A percentile compares a stretch with the other conserved stretches of the same genome.
phyloP scores from a whole-genome alignment of 2,113 vertebrate genomes.

The Ctenodactylus gundi region DNA sequence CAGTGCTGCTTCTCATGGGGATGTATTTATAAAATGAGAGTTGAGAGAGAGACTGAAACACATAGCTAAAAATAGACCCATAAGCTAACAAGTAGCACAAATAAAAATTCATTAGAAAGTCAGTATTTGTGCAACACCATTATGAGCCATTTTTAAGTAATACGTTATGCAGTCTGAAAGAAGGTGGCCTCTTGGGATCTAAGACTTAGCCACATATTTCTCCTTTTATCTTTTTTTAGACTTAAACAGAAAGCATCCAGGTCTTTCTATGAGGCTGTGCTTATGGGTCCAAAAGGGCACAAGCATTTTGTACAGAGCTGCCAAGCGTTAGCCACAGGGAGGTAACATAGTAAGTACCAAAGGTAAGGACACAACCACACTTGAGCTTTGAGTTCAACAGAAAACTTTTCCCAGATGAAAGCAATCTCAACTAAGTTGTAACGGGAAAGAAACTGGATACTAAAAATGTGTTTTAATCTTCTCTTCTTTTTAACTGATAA shows the following conservation, averaged over 20 bases:
- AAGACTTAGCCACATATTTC: neutral
- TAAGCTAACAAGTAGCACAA: constrained; percentile 22
- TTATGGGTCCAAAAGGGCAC: constrained; percentile 47
- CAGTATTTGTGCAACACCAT: neutral
- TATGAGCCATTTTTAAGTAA: neutral
- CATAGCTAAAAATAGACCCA: constrained; percentile 48
- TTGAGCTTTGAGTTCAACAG: neutral
- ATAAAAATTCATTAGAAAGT: neutral
- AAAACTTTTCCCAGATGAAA: constrained; percentile 34
- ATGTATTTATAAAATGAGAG: constrained; percentile 55
- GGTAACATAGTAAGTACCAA: neutral
- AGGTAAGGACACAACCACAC: neutral
- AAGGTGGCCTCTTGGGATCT: neutral
- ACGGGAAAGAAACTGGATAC: neutral
- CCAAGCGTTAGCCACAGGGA: constrained; percentile 64
- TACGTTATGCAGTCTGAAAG: neutral
- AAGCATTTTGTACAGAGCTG: neutral
- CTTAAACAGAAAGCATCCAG: constrained; percentile 42
- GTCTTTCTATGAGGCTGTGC: neutral
- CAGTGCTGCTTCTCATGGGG: constrained; percentile 37
- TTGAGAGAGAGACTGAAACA: constrained; percentile 8
- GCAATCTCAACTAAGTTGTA: neutral
- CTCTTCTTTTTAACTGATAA: constrained; percentile 34
- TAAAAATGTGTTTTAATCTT: neutral
- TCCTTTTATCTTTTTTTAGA: neutral